Evolutionary conservation across 2,113 vertebrate species (phyloP).

Genomic region (Myrmecobius fasciatus): DNA sequence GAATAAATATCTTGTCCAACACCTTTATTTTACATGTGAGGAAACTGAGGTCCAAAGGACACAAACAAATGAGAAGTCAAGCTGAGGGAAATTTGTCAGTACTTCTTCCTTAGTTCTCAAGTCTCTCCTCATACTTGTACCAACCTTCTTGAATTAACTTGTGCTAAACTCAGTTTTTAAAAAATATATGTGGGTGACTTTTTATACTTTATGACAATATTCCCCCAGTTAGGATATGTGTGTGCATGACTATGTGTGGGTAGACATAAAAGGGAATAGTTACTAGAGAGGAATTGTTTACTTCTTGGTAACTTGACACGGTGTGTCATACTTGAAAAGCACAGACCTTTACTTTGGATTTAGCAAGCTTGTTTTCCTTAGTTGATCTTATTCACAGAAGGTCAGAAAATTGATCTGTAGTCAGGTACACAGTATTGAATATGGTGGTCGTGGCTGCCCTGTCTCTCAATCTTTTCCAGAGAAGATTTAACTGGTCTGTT

Average conservation of each 20-base stretch:
- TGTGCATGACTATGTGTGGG: not conserved
- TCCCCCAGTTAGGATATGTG: conserved; percentile 23
- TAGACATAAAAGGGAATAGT: conserved; percentile 4
- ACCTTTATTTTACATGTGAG: not conserved
- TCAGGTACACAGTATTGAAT: not conserved
- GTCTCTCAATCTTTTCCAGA: conserved; percentile 9
- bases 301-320: conserved; percentile 19
- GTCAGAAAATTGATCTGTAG: conserved; percentile 40
- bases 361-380: conserved; percentile 21
- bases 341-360: conserved; percentile 9
- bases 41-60: not conserved
- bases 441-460: not conserved
- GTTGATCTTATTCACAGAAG: conserved; percentile 35
- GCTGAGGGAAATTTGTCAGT: not conserved
- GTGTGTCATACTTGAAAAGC: conserved; percentile 45
- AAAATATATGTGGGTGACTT: not conserved
- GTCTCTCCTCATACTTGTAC: conserved; percentile 1
- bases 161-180: conserved; percentile 16
- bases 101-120: conserved; percentile 8
- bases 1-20: not conserved
- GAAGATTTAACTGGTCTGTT: conserved; percentile 39
- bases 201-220: conserved; percentile 3
- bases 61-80: not conserved
- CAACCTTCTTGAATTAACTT: conserved; percentile 27
- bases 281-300: conserved; percentile 44